Percentiles rank a stretch among this genome's conserved stretches.
Evolutionary conservation across 2,113 vertebrate genomes (phyloP).

Genomic region (Urocitellus parryii): DNA sequence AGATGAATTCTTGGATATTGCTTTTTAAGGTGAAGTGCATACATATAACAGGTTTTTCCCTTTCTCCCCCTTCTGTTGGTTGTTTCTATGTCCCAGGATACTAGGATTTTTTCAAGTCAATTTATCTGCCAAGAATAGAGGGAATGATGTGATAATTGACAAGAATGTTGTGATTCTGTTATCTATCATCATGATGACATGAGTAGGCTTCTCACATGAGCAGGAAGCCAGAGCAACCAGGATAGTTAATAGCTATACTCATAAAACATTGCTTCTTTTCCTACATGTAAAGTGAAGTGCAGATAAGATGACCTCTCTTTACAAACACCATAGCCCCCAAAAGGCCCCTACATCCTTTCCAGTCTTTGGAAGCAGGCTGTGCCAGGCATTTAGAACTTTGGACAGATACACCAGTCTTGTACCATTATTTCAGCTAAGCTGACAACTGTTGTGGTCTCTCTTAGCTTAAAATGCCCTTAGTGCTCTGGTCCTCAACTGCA

Average conservation of each 20-base stretch:
- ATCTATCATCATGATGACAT: background rate
- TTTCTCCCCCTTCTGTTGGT: background rate
- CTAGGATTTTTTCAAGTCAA: background rate
- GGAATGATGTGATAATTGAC: background rate
- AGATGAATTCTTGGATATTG: background rate
- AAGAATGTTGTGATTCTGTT: background rate
- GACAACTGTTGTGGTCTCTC: background rate
- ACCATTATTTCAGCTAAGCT: constrained; percentile 8
- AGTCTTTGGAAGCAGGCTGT: background rate
- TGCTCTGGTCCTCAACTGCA: background rate
- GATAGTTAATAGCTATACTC: background rate
- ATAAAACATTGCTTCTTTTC: background rate
- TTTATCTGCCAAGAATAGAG: background rate
- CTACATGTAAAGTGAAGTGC: background rate
- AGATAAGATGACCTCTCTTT: background rate
- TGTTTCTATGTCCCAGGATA: background rate
- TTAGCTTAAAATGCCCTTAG: constrained; percentile 4
- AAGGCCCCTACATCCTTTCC: background rate
- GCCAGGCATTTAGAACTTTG: background rate
- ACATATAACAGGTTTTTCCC: background rate
- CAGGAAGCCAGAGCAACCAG: background rate
- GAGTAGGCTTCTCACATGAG: background rate
- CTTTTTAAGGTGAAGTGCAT: background rate
- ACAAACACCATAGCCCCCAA: background rate
- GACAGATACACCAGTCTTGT: background rate